phyloP scores from a whole-genome alignment of 2,113 vertebrate genomes.

The Gavialis gangeticus region DNA sequence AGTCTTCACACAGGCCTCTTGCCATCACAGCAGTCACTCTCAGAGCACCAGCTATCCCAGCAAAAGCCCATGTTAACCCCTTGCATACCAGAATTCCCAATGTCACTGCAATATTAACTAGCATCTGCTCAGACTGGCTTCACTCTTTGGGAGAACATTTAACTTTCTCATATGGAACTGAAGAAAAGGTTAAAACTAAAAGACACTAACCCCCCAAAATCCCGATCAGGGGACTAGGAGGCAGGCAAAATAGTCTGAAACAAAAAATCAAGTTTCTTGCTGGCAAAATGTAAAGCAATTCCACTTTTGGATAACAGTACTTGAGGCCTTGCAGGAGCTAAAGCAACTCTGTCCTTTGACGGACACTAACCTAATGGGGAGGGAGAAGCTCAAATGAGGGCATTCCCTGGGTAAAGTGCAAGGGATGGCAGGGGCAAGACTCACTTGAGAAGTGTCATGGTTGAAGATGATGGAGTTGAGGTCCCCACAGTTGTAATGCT shows the following conservation, averaged over 20 bases:
- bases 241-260: neutral
- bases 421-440: neutral
- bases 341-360: neutral
- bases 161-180: neutral
- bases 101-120: neutral
- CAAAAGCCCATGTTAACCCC: neutral
- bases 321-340: neutral
- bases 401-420: neutral
- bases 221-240: neutral
- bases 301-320: neutral
- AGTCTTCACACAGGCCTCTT: too few relatives aligned
- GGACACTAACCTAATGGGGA: neutral
- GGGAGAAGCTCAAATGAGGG: rapidly evolving
- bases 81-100: neutral
- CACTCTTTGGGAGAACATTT: neutral
- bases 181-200: neutral
- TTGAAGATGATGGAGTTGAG: constrained; percentile 92
- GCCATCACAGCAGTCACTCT: too few relatives aligned
- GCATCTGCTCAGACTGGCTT: neutral
- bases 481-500: constrained; percentile 92
- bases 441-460: constrained; percentile 88
- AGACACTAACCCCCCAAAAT: neutral
- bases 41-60: neutral
- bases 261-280: neutral
- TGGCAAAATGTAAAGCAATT: neutral